Conservation (phyloP, 2,113 vertebrate species). For the Gymnogyps californianus region DNA sequence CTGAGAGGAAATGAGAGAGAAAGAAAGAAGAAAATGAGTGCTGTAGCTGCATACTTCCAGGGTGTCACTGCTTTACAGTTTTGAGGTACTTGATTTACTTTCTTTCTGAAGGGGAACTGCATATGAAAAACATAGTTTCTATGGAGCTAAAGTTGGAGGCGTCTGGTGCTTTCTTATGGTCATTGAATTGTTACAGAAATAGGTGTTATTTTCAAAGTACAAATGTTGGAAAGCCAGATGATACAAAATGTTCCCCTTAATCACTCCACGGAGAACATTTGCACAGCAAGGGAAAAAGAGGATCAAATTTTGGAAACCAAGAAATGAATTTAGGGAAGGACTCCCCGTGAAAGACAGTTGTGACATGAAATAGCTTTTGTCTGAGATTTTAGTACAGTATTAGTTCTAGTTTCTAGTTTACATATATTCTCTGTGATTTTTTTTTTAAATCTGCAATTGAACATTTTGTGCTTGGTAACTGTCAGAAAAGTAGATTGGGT, state of each 20-base stretch:
- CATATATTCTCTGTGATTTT: not conserved
- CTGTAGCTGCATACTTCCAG: not conserved
- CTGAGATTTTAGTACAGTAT: not conserved
- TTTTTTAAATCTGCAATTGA: not conserved
- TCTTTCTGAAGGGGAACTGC: not conserved
- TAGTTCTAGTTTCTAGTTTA: not conserved
- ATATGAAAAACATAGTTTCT: not conserved
- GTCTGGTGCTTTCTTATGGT: not conserved
- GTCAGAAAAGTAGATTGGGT: not conserved
- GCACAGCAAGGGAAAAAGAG: not conserved
- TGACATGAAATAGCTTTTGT: not conserved
- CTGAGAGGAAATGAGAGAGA: not conserved
- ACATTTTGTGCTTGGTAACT: not conserved
- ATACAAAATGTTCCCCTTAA: not conserved
- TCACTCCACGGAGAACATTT: not conserved
- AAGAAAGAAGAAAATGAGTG: not conserved
- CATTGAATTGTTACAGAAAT: not conserved
- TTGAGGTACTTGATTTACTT: not conserved
- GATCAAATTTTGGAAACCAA: not conserved
- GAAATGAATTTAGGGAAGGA: not conserved
- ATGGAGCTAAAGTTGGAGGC: not conserved
- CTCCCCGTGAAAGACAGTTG: not conserved
- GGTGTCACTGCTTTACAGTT: not conserved
- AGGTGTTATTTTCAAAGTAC: slow-evolving; percentile 11
- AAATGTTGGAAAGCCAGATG: not conserved